phyloP scores from a whole-genome alignment of 2,888 invertebrate species.

The Dynastes maya region DNA sequence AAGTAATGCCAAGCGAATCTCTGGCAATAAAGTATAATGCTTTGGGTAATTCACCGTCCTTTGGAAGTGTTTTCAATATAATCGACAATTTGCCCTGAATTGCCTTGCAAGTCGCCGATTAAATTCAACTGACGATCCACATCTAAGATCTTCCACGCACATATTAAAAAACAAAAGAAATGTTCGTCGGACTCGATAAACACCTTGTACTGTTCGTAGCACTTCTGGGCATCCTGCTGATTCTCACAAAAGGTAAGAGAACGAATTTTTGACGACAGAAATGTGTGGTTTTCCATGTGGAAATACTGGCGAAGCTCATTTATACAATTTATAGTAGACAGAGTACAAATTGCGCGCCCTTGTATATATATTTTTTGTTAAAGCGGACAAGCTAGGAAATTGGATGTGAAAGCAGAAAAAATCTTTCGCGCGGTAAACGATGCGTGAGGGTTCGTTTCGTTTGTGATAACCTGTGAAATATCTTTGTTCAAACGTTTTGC shows the following conservation, averaged over 20 bases:
- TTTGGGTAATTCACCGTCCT: constrained; percentile 35
- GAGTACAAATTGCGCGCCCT: constrained; percentile 18
- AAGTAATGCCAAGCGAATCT: constrained; percentile 29
- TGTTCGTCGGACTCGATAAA: constrained; percentile 24
- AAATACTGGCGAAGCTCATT: constrained; percentile 15
- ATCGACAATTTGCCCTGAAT: constrained; percentile 27
- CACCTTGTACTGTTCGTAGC: constrained; percentile 22
- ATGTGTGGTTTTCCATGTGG: constrained; percentile 2
- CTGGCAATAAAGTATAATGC: constrained; percentile 34
- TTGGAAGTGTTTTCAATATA: constrained; percentile 39
- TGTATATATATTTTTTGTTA: constrained; percentile 23
- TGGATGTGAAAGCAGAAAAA: constrained; percentile 26
- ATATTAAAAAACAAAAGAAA: constrained; percentile 2
- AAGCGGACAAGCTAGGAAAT: constrained; percentile 21
- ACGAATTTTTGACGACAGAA: constrained; percentile 10
- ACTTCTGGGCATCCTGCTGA: constrained; percentile 25
- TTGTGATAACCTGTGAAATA: neutral
- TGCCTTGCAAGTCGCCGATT: constrained; percentile 11
- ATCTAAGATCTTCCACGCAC: neutral
- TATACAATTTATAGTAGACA: constrained; percentile 9
- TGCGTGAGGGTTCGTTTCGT: constrained; percentile 1
- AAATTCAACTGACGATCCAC: neutral
- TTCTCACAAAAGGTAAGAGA: constrained; percentile 41
- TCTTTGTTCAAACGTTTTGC: no score
- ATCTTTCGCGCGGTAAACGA: constrained; percentile 18